phyloP scores from a whole-genome alignment of 2,888 invertebrate species.

The Synergus laeviventris region DNA sequence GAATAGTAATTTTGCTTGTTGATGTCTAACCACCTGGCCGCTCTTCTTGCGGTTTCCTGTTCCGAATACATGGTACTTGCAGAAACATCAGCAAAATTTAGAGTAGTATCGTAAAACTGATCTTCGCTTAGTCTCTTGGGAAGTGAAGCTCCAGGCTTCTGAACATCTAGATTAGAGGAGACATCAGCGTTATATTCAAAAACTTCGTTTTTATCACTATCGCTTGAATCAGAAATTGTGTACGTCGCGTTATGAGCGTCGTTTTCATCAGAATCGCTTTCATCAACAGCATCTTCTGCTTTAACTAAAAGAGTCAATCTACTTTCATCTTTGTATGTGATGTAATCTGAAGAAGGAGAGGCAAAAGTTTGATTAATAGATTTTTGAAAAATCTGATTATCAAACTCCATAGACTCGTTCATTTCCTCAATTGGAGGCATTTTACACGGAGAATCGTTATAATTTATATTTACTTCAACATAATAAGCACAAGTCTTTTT shows the following conservation, averaged over 20 bases:
- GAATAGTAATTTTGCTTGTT: conserved; percentile 7
- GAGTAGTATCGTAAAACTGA: conserved; percentile 47
- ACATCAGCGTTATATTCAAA: conserved; percentile 57
- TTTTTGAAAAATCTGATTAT: background rate
- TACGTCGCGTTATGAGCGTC: conserved; percentile 51
- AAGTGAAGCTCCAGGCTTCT: background rate
- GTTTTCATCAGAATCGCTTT: conserved; percentile 14
- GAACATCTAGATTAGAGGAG: conserved; percentile 53
- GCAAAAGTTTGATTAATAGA: conserved; percentile 18
- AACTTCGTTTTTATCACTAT: conserved; percentile 43
- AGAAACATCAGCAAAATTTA: conserved; percentile 57
- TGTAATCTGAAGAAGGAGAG: conserved; percentile 46
- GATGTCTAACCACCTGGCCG: background rate
- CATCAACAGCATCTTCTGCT: conserved; percentile 21
- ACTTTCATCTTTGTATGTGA: conserved; percentile 52
- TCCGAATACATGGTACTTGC: conserved; percentile 36
- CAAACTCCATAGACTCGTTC: background rate
- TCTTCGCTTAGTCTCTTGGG: conserved; percentile 2
- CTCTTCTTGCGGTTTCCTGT: background rate
- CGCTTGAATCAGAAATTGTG: conserved; percentile 54
- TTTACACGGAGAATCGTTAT: background rate
- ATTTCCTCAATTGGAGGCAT: conserved; percentile 37
- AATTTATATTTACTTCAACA: conserved; percentile 21
- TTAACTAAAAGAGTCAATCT: conserved; percentile 41
- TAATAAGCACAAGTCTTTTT: conserved; percentile 43